A percentile compares a stretch with the other conserved stretches of the same genome.
These are phyloP conservation scores for Asarcornis scutulata DNA, from an alignment of 2,113 vertebrate genomes.

Conservation along the genomic window DNA sequence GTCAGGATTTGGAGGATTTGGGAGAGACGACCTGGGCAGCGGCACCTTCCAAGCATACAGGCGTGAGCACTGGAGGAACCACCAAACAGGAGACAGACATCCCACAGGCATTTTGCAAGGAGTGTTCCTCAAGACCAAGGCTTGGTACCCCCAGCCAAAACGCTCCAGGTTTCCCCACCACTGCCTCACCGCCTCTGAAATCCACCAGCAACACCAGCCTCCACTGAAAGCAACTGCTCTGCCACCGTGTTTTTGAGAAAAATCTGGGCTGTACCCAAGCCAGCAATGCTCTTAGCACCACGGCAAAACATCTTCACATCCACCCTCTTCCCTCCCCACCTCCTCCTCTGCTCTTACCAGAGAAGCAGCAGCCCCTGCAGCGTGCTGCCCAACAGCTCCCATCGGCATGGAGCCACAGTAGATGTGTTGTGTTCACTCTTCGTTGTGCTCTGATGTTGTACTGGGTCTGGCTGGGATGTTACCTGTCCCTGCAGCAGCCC, in stretches of 20 bases:
- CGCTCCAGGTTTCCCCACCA: fast-evolving
- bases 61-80: fast-evolving
- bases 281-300: neutral
- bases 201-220: neutral
- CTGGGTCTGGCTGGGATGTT: no score
- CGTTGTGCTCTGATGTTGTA: neutral
- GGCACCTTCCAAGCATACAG: no score
- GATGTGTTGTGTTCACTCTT: fast-evolving
- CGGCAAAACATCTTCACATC: neutral
- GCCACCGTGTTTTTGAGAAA: neutral
- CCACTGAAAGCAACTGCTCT: fast-evolving
- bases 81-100: fast-evolving
- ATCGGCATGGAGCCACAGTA: fast-evolving
- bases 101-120: neutral
- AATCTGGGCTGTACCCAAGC: neutral
- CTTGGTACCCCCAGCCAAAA: neutral
- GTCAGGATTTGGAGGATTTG: neutral
- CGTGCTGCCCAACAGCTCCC: neutral
- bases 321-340: neutral
- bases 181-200: neutral
- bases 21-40: neutral
- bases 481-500: no score
- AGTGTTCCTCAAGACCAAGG: neutral
- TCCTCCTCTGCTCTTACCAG: no score
- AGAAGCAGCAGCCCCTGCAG: fast-evolving